Conservation (phyloP, 2,113 vertebrate genomes). For the Lepidothrix coronata region DNA sequence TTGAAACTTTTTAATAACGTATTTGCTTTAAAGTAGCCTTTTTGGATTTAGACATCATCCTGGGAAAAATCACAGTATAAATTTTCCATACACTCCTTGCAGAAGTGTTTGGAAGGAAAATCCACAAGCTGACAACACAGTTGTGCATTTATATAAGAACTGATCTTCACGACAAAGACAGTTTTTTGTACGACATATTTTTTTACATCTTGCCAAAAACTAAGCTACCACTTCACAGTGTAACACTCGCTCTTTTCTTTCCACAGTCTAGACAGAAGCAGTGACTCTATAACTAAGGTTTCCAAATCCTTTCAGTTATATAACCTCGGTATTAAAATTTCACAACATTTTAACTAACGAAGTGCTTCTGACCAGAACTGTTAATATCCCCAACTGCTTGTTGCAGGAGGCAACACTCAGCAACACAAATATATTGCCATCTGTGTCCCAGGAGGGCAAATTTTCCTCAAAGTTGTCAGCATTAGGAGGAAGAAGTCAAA, state of each 20-base stretch:
- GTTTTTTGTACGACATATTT: neutral
- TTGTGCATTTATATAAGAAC: neutral
- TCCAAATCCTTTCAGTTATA: neutral
- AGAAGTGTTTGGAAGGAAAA: neutral
- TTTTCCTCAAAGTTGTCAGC: neutral
- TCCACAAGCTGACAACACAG: neutral
- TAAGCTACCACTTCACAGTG: neutral
- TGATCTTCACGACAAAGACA: constrained; percentile 12
- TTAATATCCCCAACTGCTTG: neutral
- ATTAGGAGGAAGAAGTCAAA: neutral
- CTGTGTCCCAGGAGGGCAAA: neutral
- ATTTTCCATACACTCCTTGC: neutral
- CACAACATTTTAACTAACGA: neutral
- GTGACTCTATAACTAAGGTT: neutral
- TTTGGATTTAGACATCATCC: neutral
- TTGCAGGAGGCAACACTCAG: neutral
- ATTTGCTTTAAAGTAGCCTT: neutral
- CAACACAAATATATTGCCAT: neutral
- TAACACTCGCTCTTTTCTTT: constrained; percentile 27
- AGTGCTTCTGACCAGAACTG: neutral
- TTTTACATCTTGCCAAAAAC: neutral
- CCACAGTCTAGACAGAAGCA: constrained; percentile 11
- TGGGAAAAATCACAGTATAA: neutral
- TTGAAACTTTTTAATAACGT: neutral
- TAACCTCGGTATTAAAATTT: neutral